Evolutionary conservation across 2,888 invertebrate genomes (phyloP).

Genomic region (Drosophila anceps): DNA sequence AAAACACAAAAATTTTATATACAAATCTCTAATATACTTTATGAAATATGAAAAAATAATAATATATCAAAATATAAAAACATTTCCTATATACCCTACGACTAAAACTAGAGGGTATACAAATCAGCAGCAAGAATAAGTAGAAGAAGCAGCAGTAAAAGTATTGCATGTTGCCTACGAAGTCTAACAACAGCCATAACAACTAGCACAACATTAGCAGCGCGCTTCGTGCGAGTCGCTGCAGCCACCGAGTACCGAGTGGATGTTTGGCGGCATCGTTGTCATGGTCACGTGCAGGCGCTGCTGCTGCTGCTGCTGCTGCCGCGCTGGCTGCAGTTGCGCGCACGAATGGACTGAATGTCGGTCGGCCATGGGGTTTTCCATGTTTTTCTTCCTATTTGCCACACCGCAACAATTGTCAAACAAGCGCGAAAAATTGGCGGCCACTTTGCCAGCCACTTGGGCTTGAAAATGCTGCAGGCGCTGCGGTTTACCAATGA

Average conservation of each 20-base stretch:
- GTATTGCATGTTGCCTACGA: conserved; percentile 33
- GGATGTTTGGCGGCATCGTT: conserved; percentile 55
- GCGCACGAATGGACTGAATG: conserved; percentile 68
- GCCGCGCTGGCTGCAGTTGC: conserved; percentile 44
- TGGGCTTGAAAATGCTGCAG: conserved; percentile 23
- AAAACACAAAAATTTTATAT: too few species aligned
- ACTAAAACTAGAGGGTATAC: conserved; percentile 4
- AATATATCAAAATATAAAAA: too few species aligned
- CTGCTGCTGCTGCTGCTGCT: neutral
- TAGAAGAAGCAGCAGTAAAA: conserved; percentile 19
- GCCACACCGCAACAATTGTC: conserved; percentile 69
- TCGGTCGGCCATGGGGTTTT: conserved; percentile 62
- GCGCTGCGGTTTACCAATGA: conserved; percentile 30
- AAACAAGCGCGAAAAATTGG: conserved; percentile 76
- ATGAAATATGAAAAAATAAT: too few species aligned
- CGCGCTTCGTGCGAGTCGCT: neutral
- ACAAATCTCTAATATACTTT: too few species aligned
- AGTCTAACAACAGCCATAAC: conserved; percentile 64
- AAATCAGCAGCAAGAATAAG: conserved; percentile 22
- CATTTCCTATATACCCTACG: too few species aligned
- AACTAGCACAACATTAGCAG: conserved; percentile 68
- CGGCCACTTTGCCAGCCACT: conserved; percentile 48
- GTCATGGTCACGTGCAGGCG: conserved; percentile 72
- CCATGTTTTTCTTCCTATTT: conserved; percentile 46
- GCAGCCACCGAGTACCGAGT: conserved; percentile 25